These are phyloP conservation scores for Theocolax elegans DNA, from an alignment of 1,140 invertebrate genomes.

Conservation along the genomic window DNA sequence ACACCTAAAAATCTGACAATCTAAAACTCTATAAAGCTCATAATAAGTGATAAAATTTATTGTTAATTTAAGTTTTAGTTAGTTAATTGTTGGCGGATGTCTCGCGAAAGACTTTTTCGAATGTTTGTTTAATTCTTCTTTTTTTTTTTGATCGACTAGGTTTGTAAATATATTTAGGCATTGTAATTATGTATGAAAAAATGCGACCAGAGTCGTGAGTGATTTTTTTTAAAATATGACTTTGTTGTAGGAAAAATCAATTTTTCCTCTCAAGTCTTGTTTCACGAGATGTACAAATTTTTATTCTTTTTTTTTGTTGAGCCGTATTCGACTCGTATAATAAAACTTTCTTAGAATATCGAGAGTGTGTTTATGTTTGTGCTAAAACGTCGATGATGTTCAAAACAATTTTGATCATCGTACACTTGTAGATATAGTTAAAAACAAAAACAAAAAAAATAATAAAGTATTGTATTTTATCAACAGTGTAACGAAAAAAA, in stretches of 20 bases:
- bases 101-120: constrained; percentile 7
- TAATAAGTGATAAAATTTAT: constrained; percentile 24
- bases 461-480: constrained; percentile 31
- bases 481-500: constrained; percentile 13
- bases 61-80: constrained; percentile 35
- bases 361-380: constrained; percentile 17
- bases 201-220: neutral
- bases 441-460: constrained; percentile 25
- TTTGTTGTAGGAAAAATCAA: neutral
- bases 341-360: constrained; percentile 24
- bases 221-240: constrained; percentile 7
- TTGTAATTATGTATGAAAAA: constrained; percentile 18
- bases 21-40: constrained; percentile 27
- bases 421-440: constrained; percentile 27
- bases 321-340: constrained; percentile 12
- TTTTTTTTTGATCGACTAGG: constrained; percentile 18
- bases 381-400: constrained; percentile 24
- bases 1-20: constrained; percentile 35
- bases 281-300: constrained; percentile 36
- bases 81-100: constrained; percentile 14
- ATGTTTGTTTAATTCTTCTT: constrained; percentile 18
- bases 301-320: neutral
- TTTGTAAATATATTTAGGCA: constrained; percentile 39
- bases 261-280: constrained; percentile 6
- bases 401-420: constrained; percentile 19